Evolutionary conservation across 2,113 vertebrate species (phyloP), one percentile per base, ranked within the genome.

Genomic region (Perca fluviatilis): DNA sequence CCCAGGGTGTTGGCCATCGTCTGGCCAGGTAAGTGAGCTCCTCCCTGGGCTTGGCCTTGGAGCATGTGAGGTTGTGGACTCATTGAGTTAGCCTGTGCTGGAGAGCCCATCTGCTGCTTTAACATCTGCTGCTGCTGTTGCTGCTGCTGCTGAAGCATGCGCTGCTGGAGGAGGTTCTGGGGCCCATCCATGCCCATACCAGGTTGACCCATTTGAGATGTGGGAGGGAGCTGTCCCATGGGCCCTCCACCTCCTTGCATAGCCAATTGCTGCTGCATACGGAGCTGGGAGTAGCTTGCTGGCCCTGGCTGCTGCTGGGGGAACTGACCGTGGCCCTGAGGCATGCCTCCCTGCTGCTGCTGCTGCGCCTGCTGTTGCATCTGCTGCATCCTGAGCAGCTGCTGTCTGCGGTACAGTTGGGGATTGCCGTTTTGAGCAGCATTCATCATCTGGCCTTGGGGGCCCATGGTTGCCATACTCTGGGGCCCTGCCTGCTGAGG

Each of bases 41-140:
- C 93, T 61, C 96, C 94, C 89, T 96, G 97, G 10, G 96, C 90
- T 86, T 97, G 98, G 94, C 97, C 96, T 93, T 98, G 96, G 92
- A 99, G 97, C 95, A 99, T 96, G 91, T 99, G 98, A 85, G 97
- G 96, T 93, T 99, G 98, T 27, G 98, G 98, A 94, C 98, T 99
- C 97, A 98, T 98, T 53, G 98, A 96, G 84, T 96, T 97, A 1
- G 96, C 96, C 94, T 98, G 98, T n/a, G 94, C 96, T 0, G 97
- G 96, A 62, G 98, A 98, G 80, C 96, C 97, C 82, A 99, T 97
- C 89, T 97, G 98, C 87, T 97, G 97, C 86, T 99, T 99, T 93
- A 99, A 94, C 95, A 97, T 96, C 78, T 97, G 97, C 77, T 97
- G 97, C 64, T 97, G 97, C 74, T 97, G 97, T 18, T 95, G 94